Base-by-base conservation (phyloP, 2,888 invertebrate species). In the Agrypnus murinus region DNA sequence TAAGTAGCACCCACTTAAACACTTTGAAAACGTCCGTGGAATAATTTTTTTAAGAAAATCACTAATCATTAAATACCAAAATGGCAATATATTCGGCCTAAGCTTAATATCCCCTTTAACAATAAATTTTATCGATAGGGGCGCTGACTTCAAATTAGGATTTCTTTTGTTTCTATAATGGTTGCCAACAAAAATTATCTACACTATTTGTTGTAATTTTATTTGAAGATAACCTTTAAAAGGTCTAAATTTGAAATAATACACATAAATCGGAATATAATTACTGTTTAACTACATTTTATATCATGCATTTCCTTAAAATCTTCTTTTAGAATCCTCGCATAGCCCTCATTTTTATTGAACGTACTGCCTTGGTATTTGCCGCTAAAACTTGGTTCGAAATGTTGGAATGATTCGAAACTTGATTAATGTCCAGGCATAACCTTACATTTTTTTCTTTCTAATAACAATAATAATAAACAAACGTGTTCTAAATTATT, bases 81-180 rank as follows among this genome's bases (percentile, higher is more conserved):
- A 69, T 69, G 69, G 69, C 69, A 69, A 66, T 69, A 50, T 17
- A 57, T 57, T 55, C 65, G 53, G 45, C 17, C 62, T 64, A 58
- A 45, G 63, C 46, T 25, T 65, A 58, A 58, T 69, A 25, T 43
- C 38, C 25, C 10, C 46, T 75, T 71, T 75, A 77, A 77, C 77
- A 77, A 77, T 73, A 72, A 73, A 72, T 75, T 75, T 75, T 67
- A 74, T 68, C 79, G 72, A 71, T 69, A 78, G 79, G 74, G 79
- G 79, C 79, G 79, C 78, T 77, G 74, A 58, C 65, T 71, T 75
- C 74, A 62, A 68, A 71, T 63, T 53, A 14, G 2, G 17, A 32
- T 36, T 36, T 15, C 17, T 55, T 34, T 38, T 17, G n/a, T 36
- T 36, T 10, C 36, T 32, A 36, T 6, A 15, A 55, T n/a, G 8